phyloP scores from a whole-genome alignment of 2,797 vertebrate species.

The Sibirionetta formosa region DNA sequence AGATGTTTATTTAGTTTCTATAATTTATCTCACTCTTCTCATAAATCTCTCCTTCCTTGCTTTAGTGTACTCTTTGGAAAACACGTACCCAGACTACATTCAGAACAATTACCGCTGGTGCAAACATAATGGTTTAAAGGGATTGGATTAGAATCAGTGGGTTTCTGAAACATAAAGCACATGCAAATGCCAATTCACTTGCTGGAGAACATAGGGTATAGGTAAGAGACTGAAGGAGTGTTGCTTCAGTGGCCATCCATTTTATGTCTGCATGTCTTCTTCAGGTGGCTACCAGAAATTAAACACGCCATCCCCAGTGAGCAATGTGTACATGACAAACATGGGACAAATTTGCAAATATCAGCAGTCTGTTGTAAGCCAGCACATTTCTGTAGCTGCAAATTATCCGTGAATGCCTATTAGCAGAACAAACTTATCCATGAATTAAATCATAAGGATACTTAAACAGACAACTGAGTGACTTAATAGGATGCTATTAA shows the following conservation, averaged over 20 bases:
- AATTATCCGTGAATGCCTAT: neutral
- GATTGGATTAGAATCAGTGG: neutral
- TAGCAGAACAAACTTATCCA: neutral
- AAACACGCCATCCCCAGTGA: neutral
- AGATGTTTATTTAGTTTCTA: neutral
- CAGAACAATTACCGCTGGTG: neutral
- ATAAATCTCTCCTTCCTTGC: neutral
- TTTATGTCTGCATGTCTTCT: neutral
- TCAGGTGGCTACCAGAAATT: neutral
- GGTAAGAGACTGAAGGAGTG: neutral
- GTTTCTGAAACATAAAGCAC: neutral
- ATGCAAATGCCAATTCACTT: neutral
- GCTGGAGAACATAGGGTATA: neutral
- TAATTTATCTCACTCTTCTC: neutral
- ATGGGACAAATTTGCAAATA: neutral
- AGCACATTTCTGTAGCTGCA: neutral
- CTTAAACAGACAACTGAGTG: neutral
- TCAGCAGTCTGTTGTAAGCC: neutral
- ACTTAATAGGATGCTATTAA: neutral
- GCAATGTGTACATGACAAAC: neutral
- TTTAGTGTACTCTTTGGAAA: constrained; percentile 7
- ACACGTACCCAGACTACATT: neutral
- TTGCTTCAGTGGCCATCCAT: neutral
- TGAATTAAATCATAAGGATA: neutral
- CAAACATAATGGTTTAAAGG: neutral